Evolutionary conservation across 2,113 vertebrate species (phyloP), one percentile per base, ranked within the genome.

Genomic region (Hiodon alosoides): DNA sequence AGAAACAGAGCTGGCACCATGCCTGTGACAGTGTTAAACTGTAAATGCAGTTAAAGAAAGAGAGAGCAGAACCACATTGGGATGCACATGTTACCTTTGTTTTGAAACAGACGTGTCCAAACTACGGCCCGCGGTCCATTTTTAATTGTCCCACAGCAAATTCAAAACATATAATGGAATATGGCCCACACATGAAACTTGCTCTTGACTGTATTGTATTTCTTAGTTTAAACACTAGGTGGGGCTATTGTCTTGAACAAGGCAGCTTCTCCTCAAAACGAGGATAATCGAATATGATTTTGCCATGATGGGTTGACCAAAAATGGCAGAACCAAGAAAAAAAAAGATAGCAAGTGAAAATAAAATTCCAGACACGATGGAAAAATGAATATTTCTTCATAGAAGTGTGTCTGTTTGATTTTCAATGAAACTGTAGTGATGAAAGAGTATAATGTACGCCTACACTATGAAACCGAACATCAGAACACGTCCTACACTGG

Each of bases 1-100:
- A 90, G 78, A 79, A 96, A 99, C 79, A 99, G 90, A 0, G 97
- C 95, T 53, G 97, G 97, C 64, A 99, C 94, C 4, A 96, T 96
- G 60, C 97, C 97, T 99, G 71, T 5, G 68, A 76, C 4, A 74
- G n/a, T 13, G 54, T 48, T 50, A 51, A 62, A 62, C 14, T 72
- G 58, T 51, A 14, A 47, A 54, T 72, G 62, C 14, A 62, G 47
- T 68, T 50, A 51, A 59, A 70, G 51, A 50, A 62, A 5, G 16
- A 64, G 70, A 6, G 13, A 47, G 54, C 3, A 76, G 31, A 67
- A 59, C 5, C 31, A 31, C 31, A 31, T 31, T 31, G 31, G 31
- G 31, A 31, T 31, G 31, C 31, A 31, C 31, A 31, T 2, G 31
- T 31, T 31, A 31, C 31, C 31, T 31, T 31, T 2, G 31, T 31